These are phyloP conservation scores for Carposina sasakii DNA, from an alignment of 1,140 invertebrate genomes.

Conservation along the genomic window DNA sequence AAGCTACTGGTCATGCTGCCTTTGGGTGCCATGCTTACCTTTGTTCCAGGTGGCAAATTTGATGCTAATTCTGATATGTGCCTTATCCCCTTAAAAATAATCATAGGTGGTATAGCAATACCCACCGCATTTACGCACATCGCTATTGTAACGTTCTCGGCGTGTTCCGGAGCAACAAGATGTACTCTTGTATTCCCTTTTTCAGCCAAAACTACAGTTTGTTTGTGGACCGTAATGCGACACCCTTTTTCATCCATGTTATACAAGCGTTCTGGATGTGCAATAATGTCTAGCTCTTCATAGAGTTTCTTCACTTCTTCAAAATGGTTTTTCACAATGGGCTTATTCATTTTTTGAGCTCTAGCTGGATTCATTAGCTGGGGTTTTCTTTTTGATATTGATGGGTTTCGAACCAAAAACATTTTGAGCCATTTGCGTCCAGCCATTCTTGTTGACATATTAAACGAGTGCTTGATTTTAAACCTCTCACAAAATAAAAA, in stretches of 20 bases:
- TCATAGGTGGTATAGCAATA: conserved; percentile 39
- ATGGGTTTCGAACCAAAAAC: conserved; percentile 20
- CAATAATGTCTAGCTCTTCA: conserved; percentile 30
- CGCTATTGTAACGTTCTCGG: conserved; percentile 53
- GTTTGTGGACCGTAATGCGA: conserved; percentile 45
- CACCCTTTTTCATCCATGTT: conserved; percentile 65
- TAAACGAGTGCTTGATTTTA: conserved; percentile 17
- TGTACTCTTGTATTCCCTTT: conserved; percentile 52
- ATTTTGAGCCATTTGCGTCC: conserved; percentile 26
- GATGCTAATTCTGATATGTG: conserved; percentile 31
- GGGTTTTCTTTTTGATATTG: conserved; percentile 29
- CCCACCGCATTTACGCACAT: conserved; percentile 37
- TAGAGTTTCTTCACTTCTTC: conserved; percentile 32
- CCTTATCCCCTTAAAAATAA: conserved; percentile 50
- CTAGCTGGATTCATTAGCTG: conserved; percentile 48
- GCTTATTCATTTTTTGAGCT: conserved; percentile 43
- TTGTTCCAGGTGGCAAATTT: conserved; percentile 35
- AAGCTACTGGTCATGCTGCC: conserved; percentile 44
- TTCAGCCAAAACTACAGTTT: conserved; percentile 37
- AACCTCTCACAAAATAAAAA: conserved; percentile 11
- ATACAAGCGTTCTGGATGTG: conserved; percentile 41
- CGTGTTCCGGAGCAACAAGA: conserved; percentile 45
- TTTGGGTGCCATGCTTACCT: conserved; percentile 40
- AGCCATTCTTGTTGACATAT: conserved; percentile 18
- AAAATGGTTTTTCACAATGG: conserved; percentile 44